phyloP scores from a whole-genome alignment of 2,113 vertebrate genomes.

The Brachionichthys hirsutus region DNA sequence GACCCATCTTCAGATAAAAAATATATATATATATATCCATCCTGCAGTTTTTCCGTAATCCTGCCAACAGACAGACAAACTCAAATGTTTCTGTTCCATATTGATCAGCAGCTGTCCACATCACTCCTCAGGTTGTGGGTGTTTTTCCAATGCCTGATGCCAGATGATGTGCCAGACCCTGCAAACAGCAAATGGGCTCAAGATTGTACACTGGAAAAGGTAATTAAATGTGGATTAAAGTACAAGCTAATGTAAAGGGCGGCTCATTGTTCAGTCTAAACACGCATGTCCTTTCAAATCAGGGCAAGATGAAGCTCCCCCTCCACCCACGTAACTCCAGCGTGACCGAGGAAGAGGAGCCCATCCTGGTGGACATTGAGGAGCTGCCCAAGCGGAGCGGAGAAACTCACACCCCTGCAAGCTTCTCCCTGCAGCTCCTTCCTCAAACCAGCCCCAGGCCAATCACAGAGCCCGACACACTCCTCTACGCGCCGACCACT shows the following conservation, averaged over 20 bases:
- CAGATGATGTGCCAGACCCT: conserved; percentile 76
- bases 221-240: conserved; percentile 24
- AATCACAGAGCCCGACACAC: neutral
- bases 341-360: conserved; percentile 58
- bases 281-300: neutral
- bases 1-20: too few species aligned
- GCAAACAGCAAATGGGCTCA: conserved; percentile 82
- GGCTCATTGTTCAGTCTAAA: neutral
- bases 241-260: neutral
- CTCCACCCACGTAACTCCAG: conserved; percentile 41
- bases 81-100: neutral
- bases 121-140: conserved; percentile 46
- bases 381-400: conserved; percentile 55
- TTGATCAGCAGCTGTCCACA: conserved; percentile 1
- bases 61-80: neutral
- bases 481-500: conserved; percentile 41
- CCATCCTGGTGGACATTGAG: conserved; percentile 65
- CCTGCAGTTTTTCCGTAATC: too few species aligned
- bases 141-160: conserved; percentile 56
- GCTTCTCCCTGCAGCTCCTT: neutral
- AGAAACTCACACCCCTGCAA: neutral
- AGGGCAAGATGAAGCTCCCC: conserved; percentile 64
- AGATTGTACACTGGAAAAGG: conserved; percentile 66
- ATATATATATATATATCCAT: too few species aligned
- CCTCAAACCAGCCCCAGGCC: conserved; percentile 8